Evolutionary conservation across 2,888 invertebrate genomes (phyloP).

Genomic region (Hipparchia sbordonii): DNA sequence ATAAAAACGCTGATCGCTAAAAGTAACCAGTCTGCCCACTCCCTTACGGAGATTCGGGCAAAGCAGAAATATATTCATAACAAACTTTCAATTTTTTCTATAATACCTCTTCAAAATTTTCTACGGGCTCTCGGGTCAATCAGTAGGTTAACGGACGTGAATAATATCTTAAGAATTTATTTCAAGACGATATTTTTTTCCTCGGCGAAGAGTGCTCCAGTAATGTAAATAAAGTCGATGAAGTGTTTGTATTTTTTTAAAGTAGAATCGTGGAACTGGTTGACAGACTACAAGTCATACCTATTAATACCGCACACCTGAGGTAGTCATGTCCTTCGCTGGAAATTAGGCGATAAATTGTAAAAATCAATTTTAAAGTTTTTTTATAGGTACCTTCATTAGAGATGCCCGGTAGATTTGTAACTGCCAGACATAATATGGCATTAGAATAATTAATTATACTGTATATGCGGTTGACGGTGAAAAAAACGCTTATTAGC

Average conservation of each 20-base stretch:
- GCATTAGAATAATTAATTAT: neutral
- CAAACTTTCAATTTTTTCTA: no score
- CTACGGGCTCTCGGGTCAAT: no score
- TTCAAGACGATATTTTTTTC: constrained; percentile 9
- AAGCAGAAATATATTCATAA: no score
- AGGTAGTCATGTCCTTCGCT: no score
- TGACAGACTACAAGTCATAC: neutral
- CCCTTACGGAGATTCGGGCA: no score
- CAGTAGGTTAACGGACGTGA: neutral
- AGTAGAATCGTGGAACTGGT: neutral
- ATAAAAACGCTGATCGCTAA: no score
- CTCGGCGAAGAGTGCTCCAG: neutral
- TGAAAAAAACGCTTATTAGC: neutral
- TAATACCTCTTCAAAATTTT: no score
- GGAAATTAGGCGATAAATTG: neutral
- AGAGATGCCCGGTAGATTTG: neutral
- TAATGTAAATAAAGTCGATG: neutral
- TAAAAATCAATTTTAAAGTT: neutral
- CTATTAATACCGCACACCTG: no score
- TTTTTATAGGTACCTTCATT: neutral
- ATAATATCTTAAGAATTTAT: constrained; percentile 1
- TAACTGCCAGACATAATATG: neutral
- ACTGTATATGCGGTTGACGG: neutral
- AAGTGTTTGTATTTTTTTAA: neutral
- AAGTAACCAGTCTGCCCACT: no score